Base-by-base conservation (phyloP, 2,113 vertebrate species). In the Grus americana region DNA sequence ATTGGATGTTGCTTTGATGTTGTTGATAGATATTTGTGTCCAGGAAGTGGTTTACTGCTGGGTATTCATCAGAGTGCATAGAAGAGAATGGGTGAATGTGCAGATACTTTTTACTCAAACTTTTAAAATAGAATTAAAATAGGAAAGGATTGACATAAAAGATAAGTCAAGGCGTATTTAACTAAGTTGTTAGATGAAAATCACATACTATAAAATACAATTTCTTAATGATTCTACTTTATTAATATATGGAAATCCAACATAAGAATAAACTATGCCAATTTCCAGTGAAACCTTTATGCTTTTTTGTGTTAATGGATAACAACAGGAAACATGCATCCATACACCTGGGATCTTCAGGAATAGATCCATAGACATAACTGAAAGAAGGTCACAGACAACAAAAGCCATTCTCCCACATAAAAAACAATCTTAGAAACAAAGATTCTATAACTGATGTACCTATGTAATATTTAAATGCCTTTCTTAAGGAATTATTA, bases 391-490 rank as follows among this genome's bases (percentile, higher is more conserved):
- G 9, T 36, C 20, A 59, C 21, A 72, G 68, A 59, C 6, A 72
- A 47, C 3, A 36, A 54, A 72, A 58, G 5, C 30, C 1, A 2
- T 54, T 62, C 14, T 54, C 8, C 40, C 2, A 0, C 22, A 30
- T 44, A 71, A 52, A 9, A 83, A 87, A 46, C 10, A 63, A 36
- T 8, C 14, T 59, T 49, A 32, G 19, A 80, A 92, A 59, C 12
- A 66, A 57, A 83, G 12, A 71, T 19, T 65, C 55, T 66, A 2
- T 17, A 55, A 12, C 9, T 4, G 2, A 47, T 30, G 14, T 83
- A 62, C 5, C 5, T n/a, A 38, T 9, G 4, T 6, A 67, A 66
- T 57, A 12, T 79, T 74, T 36, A 71, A 71, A 57, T 38, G 2
- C 1, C 7, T 47, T 83, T 57, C 11, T 2, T 52, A 71, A 66